Evolutionary conservation across 2,113 vertebrate species (phyloP).

Genomic region (Sinocyclocheilus maitianheensis): DNA sequence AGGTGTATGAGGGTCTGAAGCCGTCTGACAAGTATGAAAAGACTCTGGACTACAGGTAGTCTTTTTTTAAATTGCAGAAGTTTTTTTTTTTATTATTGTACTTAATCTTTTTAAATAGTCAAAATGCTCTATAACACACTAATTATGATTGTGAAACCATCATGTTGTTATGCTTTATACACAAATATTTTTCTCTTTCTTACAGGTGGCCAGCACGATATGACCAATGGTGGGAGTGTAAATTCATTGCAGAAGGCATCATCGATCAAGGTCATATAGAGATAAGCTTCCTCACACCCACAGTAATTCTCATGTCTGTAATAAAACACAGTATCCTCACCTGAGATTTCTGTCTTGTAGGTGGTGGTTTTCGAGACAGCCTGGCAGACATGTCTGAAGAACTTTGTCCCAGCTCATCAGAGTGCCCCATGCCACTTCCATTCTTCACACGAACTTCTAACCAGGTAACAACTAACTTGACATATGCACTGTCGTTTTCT

Average conservation of each 20-base stretch:
- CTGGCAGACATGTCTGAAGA: conserved; percentile 98
- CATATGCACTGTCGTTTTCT: background rate
- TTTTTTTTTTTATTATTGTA: background rate
- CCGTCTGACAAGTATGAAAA: conserved; percentile 96
- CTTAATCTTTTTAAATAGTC: background rate
- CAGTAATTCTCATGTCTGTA: background rate
- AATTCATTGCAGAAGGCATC: conserved; percentile 98
- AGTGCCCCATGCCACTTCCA: conserved; percentile 89
- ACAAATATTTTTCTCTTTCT: background rate
- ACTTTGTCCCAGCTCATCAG: conserved; percentile 93
- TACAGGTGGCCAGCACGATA: conserved; percentile 93
- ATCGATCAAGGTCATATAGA: conserved; percentile 88
- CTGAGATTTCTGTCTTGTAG: conserved; percentile 60
- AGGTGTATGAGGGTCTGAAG: conserved; percentile 97
- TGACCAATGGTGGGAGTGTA: conserved; percentile 99
- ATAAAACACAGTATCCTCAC: background rate
- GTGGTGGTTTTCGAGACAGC: conserved; percentile 95
- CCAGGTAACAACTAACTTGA: conserved; percentile 76
- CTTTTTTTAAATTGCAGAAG: background rate
- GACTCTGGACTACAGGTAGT: conserved; percentile 91
- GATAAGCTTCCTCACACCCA: background rate
- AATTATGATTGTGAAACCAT: background rate
- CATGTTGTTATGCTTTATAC: background rate
- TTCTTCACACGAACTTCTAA: conserved; percentile 95
- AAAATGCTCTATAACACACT: background rate